These are phyloP conservation scores for Halichoerus grypus DNA, from an alignment of 2,113 vertebrate species.

Conservation along the genomic window DNA sequence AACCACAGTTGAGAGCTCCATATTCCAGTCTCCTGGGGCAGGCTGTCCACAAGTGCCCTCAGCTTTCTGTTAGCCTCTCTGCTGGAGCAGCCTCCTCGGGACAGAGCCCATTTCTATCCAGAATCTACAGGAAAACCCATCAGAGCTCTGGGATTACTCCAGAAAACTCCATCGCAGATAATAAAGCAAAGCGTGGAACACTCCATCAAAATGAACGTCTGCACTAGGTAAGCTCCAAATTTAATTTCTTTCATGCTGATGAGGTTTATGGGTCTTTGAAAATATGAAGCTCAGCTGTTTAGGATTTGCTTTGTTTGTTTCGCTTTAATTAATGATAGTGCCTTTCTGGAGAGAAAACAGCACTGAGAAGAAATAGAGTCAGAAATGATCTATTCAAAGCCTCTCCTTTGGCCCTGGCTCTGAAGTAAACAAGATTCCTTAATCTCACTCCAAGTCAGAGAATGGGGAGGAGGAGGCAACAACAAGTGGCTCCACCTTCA, in stretches of 20 bases:
- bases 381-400: conserved; percentile 35
- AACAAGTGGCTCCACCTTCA: background rate
- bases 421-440: background rate
- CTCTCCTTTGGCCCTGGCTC: background rate
- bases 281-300: conserved; percentile 73
- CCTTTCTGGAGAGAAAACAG: conserved; percentile 70
- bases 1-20: background rate
- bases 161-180: background rate
- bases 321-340: conserved; percentile 75
- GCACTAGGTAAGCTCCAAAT: conserved; percentile 43
- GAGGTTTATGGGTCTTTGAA: conserved; percentile 61
- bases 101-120: background rate
- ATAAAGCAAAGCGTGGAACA: background rate
- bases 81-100: background rate
- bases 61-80: background rate
- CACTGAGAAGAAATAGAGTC: background rate
- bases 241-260: conserved; percentile 76
- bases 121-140: background rate
- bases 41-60: background rate
- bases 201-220: background rate
- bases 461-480: background rate
- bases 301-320: conserved; percentile 68
- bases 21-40: background rate
- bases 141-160: background rate
- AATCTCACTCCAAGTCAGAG: background rate